Evolutionary conservation across 2,888 invertebrate species (phyloP), one percentile per base, ranked within the genome.

Genomic region (Lepidochrysops patricia): DNA sequence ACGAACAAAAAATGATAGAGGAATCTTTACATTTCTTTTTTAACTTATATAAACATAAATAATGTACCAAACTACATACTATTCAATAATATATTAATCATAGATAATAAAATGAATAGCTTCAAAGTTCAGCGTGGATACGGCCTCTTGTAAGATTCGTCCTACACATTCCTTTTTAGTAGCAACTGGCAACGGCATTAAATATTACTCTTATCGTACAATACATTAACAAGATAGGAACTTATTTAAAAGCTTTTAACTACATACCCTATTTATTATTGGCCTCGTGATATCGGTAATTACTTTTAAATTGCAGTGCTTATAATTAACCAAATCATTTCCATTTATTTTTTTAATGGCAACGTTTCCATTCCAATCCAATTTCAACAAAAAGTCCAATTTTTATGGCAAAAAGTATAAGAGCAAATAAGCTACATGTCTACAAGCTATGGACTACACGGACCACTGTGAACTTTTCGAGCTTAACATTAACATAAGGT

Each of bases 211-310:
- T 54, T 54, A 54, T 54, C 54, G 15, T 19, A 54, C 54, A 54
- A 54, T 54, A 19, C 54, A 54, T 54, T 54, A 54, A 54, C 54
- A 54, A 54, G 54, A 54, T 32, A 54, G 29, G 54, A 26, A 7
- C 54, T 54, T 54, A 54, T 32, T 54, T 32, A 54, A 54, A 54
- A 54, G 54, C 54, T 54, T 54, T 54, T 54, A 54, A 54, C 29
- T 19, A 54, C 54, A 54, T 12, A 54, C 19, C 27, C 54, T 54
- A 54, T 54, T 54, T 54, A 32, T 54, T 54, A 54, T 54, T 54
- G 26, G 50, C 19, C 9, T 43, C 23, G 19, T 23, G 43, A 43
- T 43, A 23, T 7, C 43, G 19, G 43, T 43, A 43, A 43, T 43
- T 19, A 43, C 43, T 43, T 43, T 43, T 43, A 43, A 43, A 43